Evolutionary conservation across 2,888 invertebrate species (phyloP), one percentile per base, ranked within the genome.

Genomic region (Phaonia tiefii): DNA sequence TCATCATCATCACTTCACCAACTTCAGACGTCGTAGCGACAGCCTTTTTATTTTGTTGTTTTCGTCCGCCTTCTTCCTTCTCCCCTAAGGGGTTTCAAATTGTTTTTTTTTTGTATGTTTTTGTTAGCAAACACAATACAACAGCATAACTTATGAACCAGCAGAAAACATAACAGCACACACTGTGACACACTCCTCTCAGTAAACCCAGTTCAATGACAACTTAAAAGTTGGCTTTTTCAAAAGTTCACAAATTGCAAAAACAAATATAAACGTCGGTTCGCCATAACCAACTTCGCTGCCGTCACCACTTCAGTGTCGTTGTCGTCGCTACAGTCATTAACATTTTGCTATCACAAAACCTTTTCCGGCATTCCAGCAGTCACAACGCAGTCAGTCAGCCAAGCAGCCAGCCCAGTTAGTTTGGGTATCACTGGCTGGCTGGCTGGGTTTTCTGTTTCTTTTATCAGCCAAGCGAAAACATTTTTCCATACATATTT

Each of bases 361-460:
- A 54, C 42, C 65, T 75, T 78, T 78, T 81, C 75, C 78, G 81
- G 81, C 75, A 81, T 81, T 80, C 75, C 72, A 77, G 25, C 60
- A 67, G 42, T 60, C 39, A 49, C 42, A 42, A 42, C 22, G 54
- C 54, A 25, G 54, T 22, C 25, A 54, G 54, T 13, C 25, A 54
- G 54, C 54, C 25, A 5, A 44, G 54, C 25, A 54, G 54, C 17
- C 25, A 54, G 54, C 54, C 25, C 44, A 44, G 54, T 22, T 51
- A 63, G 49, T 79, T 31, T 70, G 17, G 54, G 65, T 67, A 63
- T 67, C 60, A 51, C 72, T 26, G 51, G 70, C 31, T 31, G 31
- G 31, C 31, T 31, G 31, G 75, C 56, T 31, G 22, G 15, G 63
- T 60, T 70, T 75, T 44, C 8, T 31, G 8, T 31, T 72, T 63